These are phyloP conservation scores for Phaethon lepturus DNA, from an alignment of 2,113 vertebrate species.

Conservation along the genomic window DNA sequence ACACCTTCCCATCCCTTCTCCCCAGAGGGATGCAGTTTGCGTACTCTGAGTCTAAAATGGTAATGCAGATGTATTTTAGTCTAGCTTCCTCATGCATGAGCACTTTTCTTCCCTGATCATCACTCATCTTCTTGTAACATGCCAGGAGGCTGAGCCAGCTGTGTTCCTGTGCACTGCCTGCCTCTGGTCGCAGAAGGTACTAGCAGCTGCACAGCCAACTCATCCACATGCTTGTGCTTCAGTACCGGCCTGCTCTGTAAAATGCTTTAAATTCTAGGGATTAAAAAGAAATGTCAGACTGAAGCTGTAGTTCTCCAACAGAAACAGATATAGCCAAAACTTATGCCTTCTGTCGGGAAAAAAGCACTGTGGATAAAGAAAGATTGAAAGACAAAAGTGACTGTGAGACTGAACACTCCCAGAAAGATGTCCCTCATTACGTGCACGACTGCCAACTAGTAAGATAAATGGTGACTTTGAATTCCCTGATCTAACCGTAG, in stretches of 20 bases:
- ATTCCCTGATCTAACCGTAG: neutral
- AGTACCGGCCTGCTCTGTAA: neutral
- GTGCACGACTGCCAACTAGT: neutral
- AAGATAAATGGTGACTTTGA: neutral
- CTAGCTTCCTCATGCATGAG: neutral
- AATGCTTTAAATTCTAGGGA: neutral
- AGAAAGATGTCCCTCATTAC: neutral
- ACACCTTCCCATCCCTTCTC: neutral
- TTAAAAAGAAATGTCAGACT: neutral
- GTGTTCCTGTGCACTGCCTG: neutral
- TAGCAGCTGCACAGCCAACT: neutral
- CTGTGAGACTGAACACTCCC: neutral
- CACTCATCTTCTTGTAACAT: neutral
- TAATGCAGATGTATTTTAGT: neutral
- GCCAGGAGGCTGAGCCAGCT: neutral
- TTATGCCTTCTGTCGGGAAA: neutral
- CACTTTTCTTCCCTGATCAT: neutral
- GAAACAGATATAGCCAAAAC: neutral
- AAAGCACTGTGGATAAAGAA: neutral
- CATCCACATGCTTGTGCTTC: neutral
- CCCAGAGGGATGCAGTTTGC: neutral
- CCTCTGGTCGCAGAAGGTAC: neutral
- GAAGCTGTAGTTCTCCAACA: neutral
- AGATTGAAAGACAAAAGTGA: neutral
- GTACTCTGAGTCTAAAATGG: neutral